Evolutionary conservation across 2,888 invertebrate species (phyloP), one percentile per base, ranked within the genome.

Genomic region (Ceratothoa steindachneri): DNA sequence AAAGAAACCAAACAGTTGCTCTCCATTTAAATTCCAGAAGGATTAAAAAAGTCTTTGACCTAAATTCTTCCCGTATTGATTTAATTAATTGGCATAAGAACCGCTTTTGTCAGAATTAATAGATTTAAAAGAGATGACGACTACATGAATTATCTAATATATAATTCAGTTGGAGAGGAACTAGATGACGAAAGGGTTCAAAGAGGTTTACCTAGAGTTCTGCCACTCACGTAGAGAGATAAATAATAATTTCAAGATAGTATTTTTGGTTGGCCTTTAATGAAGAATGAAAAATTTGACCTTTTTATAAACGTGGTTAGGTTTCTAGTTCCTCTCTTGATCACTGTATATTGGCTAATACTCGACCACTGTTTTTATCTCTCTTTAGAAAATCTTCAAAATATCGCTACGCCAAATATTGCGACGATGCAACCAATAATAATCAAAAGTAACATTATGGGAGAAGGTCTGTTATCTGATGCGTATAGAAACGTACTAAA

Each of bases 261-360:
- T 60, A 24, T 60, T 24, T n/a, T 60, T 24, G 19, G 22, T 24
- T 24, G 19, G 19, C 60, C 60, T 12, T 60, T 60, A 60, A 24
- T 60, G 60, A 12, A 60, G 24, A 60, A 60, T 24, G 60, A 60
- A 60, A 60, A 60, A 60, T 60, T 60, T 60, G n/a, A n/a, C 3
- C 3, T 60, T 12, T 60, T 60, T 60, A 12, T 60, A 24, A 60
- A 60, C 3, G 12, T 60, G 22, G 27, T 60, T 24, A 22, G 24
- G 24, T 60, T 24, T 24, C 12, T 24, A 12, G 24, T 60, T n/a
- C 60, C 60, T 24, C 12, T 60, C 24, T 24, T 60, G 3, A 60
- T 60, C n/a, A 22, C 22, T 60, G 22, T 60, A 12, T 60, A 60
- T 3, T 60, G 60, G 60, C 12, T 60, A 24, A 24, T 60, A 24